Evolutionary conservation across 2,888 invertebrate species (phyloP).

Genomic region (Ctena decussata): DNA sequence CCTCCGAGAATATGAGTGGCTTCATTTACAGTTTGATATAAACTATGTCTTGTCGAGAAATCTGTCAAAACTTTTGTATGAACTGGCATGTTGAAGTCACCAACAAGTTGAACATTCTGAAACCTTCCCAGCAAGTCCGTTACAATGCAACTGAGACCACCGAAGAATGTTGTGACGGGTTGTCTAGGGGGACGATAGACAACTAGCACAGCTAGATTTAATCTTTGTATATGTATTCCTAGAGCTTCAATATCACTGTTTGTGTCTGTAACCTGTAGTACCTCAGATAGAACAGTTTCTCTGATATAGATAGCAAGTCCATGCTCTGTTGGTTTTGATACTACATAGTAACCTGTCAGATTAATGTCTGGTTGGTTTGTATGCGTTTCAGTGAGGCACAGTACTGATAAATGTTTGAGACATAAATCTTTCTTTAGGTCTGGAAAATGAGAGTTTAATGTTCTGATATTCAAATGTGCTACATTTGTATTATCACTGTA

Average conservation of each 20-base stretch:
- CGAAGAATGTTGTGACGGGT: not conserved
- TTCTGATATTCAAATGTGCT: not conserved
- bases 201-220: not conserved
- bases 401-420: not conserved
- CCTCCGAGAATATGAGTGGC: not conserved
- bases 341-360: not conserved
- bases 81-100: not conserved
- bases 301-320: not conserved
- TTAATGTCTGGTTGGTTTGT: not conserved
- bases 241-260: not conserved
- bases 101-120: not conserved
- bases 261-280: not conserved
- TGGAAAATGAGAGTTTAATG: not conserved
- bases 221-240: not conserved
- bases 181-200: not conserved
- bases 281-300: not conserved
- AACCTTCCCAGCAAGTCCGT: not conserved
- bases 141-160: not conserved
- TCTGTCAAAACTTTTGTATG: not conserved
- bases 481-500: not conserved
- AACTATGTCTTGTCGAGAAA: not conserved
- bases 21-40: not conserved
- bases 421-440: not conserved
- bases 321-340: not conserved
- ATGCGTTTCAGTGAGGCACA: not conserved